These are phyloP conservation scores for Rhinolophus ferrumequinum DNA, from an alignment of 2,113 vertebrate genomes.

Conservation along the genomic window DNA sequence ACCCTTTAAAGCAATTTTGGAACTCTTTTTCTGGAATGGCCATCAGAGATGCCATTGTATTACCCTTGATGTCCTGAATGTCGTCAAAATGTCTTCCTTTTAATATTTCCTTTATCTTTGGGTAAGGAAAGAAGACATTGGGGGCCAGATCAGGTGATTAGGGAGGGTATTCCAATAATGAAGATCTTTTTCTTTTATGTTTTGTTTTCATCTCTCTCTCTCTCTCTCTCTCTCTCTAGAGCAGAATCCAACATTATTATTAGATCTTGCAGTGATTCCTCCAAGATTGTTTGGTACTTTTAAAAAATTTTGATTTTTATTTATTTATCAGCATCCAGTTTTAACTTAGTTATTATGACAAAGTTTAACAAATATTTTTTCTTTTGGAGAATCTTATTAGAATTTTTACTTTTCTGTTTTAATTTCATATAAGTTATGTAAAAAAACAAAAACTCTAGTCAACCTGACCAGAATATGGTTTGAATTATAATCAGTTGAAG, in stretches of 20 bases:
- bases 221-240: neutral
- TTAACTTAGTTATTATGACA: slow-evolving; percentile 80
- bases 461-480: slow-evolving; percentile 74
- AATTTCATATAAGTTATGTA: slow-evolving; percentile 25
- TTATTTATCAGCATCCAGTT: slow-evolving; percentile 78
- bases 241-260: neutral
- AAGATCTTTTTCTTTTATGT: no score
- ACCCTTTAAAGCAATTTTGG: no score
- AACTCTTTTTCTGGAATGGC: no score
- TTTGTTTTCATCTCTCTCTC: no score
- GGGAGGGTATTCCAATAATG: no score
- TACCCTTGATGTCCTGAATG: no score
- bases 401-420: slow-evolving; percentile 60
- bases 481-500: slow-evolving; percentile 51
- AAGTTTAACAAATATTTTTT: slow-evolving; percentile 72
- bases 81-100: no score
- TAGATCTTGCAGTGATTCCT: slow-evolving; percentile 68
- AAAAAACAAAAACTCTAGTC: slow-evolving; percentile 45
- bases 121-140: no score
- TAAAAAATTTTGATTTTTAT: slow-evolving; percentile 79
- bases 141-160: no score
- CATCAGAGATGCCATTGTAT: no score
- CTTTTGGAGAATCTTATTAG: slow-evolving; percentile 75
- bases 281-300: slow-evolving; percentile 66
- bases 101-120: no score